A percentile compares a stretch with the other conserved stretches of the same genome.
These are phyloP conservation scores for Augochlora pura DNA, from an alignment of 1,140 invertebrate genomes.

Conservation along the genomic window DNA sequence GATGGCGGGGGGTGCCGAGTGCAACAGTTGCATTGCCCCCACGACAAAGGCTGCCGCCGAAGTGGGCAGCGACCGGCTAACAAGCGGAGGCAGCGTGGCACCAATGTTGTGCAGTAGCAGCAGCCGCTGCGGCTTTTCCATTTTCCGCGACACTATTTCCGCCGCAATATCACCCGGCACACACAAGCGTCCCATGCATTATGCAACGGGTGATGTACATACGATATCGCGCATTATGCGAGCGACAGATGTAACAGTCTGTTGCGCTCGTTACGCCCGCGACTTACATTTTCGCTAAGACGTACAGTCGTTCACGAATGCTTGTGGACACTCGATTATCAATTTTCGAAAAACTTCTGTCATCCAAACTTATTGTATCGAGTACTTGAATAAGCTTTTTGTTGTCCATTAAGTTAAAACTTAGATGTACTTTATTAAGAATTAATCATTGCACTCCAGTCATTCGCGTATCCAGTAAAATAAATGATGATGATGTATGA, in stretches of 20 bases:
- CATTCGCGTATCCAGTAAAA: too few species aligned
- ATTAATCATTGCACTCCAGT: too few species aligned
- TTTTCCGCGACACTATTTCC: conserved; percentile 61
- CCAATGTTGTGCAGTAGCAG: conserved; percentile 34
- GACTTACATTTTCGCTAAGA: conserved; percentile 44
- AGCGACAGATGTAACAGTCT: conserved; percentile 69
- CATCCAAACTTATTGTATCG: too few species aligned
- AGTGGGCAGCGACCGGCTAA: background rate
- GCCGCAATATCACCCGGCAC: conserved; percentile 55
- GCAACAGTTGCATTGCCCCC: conserved; percentile 49
- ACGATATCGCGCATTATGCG: conserved; percentile 67
- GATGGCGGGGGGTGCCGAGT: conserved; percentile 20
- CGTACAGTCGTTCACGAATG: background rate
- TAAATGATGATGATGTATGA: too few species aligned
- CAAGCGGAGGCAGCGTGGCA: conserved; percentile 19
- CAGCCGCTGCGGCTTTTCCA: conserved; percentile 55
- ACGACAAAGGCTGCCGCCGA: background rate
- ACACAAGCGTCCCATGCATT: conserved; percentile 62
- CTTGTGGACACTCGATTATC: too few species aligned
- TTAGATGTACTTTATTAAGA: too few species aligned
- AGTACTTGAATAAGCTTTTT: too few species aligned
- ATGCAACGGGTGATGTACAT: conserved; percentile 66
- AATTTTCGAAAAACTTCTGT: too few species aligned
- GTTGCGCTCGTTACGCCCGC: conserved; percentile 42
- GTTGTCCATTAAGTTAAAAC: too few species aligned